These are phyloP conservation scores for Lerista edwardsae DNA, from an alignment of 2,797 vertebrate species.

Conservation along the genomic window DNA sequence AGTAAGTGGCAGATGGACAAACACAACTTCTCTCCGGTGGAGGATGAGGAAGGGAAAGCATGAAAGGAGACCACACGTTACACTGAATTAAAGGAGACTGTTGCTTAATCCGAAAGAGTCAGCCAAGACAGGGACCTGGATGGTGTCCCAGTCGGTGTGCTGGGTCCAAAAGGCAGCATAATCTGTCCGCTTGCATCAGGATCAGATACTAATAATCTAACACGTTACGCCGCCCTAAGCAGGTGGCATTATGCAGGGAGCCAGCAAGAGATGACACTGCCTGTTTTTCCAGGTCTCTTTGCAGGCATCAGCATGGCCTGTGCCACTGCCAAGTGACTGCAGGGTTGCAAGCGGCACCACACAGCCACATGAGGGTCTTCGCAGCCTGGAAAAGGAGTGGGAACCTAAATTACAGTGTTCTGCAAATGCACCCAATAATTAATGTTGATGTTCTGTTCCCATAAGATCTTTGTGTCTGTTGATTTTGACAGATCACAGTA, in stretches of 20 bases:
- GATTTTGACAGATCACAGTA: not conserved
- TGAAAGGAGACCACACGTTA: not conserved
- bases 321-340: fast-evolving
- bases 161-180: not conserved
- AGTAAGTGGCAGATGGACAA: not conserved
- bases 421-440: not conserved
- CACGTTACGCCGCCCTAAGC: fast-evolving
- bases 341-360: fast-evolving
- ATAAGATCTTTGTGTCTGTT: not conserved
- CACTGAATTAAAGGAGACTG: conserved; percentile 7
- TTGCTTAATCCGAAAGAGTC: not conserved
- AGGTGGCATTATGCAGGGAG: not conserved
- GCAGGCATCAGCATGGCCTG: fast-evolving
- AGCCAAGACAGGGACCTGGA: not conserved
- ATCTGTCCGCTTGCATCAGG: not conserved
- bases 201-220: not conserved
- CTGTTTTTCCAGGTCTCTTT: not conserved
- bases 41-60: not conserved
- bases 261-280: not conserved
- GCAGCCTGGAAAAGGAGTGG: not conserved
- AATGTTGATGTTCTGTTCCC: not conserved
- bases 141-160: not conserved
- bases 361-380: not conserved
- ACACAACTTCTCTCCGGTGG: not conserved
- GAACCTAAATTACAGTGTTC: not conserved